A percentile compares a stretch with the other conserved stretches of the same genome.
These are phyloP conservation scores for Harmothoe impar DNA, from an alignment of 2,888 invertebrate species.

Conservation along the genomic window DNA sequence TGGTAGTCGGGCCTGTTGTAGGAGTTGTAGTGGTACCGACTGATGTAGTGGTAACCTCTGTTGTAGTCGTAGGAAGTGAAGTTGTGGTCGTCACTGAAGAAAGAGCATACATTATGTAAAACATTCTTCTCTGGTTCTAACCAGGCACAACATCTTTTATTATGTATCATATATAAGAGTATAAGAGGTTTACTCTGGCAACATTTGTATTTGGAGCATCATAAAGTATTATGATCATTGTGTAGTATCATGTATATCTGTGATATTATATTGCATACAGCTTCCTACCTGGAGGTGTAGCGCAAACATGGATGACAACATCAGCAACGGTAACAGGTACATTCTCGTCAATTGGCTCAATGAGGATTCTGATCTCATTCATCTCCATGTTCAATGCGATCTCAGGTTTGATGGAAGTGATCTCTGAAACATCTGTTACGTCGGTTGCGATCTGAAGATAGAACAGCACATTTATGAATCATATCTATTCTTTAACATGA, in stretches of 20 bases:
- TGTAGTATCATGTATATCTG: too few species aligned
- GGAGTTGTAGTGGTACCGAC: neutral
- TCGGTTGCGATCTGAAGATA: neutral
- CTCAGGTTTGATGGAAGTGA: neutral
- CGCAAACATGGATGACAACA: neutral
- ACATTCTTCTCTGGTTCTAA: too few species aligned
- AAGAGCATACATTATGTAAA: too few species aligned
- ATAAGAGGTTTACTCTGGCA: too few species aligned
- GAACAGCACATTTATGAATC: neutral
- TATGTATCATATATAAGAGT: too few species aligned
- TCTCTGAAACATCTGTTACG: neutral
- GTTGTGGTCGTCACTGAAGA: conserved; percentile 42
- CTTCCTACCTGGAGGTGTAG: conserved; percentile 4
- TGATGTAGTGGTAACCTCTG: neutral
- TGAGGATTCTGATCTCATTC: neutral
- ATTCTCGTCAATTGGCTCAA: conserved; percentile 3
- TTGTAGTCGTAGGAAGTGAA: neutral
- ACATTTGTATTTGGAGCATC: too few species aligned
- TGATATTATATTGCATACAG: too few species aligned
- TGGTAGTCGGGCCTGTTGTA: neutral
- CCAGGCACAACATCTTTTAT: too few species aligned
- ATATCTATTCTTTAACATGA: too few species aligned
- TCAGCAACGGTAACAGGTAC: conserved; percentile 11
- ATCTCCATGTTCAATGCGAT: conserved; percentile 32
- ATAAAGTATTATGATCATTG: too few species aligned